These are phyloP conservation scores for Poeciliopsis infans DNA, from an alignment of 2,797 vertebrate species.

Conservation along the genomic window DNA sequence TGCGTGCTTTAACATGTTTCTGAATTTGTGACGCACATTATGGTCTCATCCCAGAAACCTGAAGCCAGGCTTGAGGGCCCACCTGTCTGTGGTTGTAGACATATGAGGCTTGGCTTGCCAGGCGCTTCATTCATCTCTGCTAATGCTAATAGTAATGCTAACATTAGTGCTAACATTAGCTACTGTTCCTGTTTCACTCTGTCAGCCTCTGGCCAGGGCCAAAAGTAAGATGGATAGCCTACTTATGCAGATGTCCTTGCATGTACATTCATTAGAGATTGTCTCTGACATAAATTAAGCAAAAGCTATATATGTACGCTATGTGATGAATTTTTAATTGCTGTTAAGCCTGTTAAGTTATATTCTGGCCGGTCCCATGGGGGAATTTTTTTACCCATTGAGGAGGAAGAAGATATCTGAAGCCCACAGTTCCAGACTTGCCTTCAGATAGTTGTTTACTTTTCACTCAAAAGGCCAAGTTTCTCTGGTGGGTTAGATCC, in stretches of 20 bases:
- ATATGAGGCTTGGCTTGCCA: conserved; percentile 75
- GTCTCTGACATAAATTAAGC: conserved; percentile 43
- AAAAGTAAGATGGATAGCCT: conserved; percentile 59
- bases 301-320: conserved; percentile 30
- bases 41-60: conserved; percentile 66
- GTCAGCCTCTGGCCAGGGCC: conserved; percentile 61
- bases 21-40: conserved; percentile 66
- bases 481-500: not conserved
- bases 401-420: conserved; percentile 1
- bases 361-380: conserved; percentile 3
- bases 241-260: conserved; percentile 59
- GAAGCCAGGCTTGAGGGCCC: conserved; percentile 74
- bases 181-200: conserved; percentile 77
- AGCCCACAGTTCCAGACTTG: not conserved
- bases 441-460: conserved; percentile 3
- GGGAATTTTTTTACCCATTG: conserved; percentile 15
- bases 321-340: conserved; percentile 32
- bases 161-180: conserved; percentile 78
- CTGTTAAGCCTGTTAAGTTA: conserved; percentile 17
- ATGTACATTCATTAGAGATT: conserved; percentile 52
- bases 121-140: conserved; percentile 67
- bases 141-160: conserved; percentile 77
- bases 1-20: conserved; percentile 46
- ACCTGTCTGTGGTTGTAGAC: conserved; percentile 80
- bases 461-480: not conserved